A percentile compares a stretch with the other conserved stretches of the same genome.
phyloP scores from a whole-genome alignment of 2,113 vertebrate genomes.

The Phaethon lepturus region DNA sequence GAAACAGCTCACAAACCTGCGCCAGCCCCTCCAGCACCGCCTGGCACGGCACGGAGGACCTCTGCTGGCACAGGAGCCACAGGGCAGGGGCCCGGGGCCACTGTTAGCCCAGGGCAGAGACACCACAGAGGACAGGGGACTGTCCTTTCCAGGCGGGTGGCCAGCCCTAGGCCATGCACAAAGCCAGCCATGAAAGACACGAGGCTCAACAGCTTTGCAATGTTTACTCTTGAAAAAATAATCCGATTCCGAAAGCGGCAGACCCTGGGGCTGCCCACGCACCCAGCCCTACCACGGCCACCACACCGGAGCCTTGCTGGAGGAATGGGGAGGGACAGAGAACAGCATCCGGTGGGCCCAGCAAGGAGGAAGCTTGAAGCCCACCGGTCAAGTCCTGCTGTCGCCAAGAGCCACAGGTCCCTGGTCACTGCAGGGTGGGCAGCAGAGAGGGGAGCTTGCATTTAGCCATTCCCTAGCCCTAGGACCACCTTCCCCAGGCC shows the following conservation, averaged over 20 bases:
- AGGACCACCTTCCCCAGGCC: neutral
- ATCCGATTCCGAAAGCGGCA: conserved; percentile 6
- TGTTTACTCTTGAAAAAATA: conserved; percentile 70
- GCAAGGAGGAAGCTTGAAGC: neutral
- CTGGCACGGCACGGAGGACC: neutral
- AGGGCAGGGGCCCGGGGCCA: neutral
- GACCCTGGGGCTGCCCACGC: neutral
- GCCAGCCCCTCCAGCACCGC: fast-evolving
- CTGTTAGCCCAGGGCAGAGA: neutral
- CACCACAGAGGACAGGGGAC: neutral
- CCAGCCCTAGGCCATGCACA: fast-evolving
- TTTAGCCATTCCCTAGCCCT: neutral
- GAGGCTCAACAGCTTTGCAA: conserved; percentile 40
- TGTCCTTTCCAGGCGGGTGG: neutral
- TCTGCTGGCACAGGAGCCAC: conserved; percentile 12
- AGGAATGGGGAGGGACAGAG: fast-evolving
- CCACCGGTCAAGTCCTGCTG: neutral
- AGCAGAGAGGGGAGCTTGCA: neutral
- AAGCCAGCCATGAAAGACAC: neutral
- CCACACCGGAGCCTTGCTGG: neutral
- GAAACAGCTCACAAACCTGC: neutral
- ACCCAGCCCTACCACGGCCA: neutral
- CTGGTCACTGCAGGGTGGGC: fast-evolving
- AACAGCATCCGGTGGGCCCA: neutral
- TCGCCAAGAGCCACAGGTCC: neutral